Evolutionary conservation across 2,797 vertebrate species (phyloP).

Genomic region (Syngnathus acus): DNA sequence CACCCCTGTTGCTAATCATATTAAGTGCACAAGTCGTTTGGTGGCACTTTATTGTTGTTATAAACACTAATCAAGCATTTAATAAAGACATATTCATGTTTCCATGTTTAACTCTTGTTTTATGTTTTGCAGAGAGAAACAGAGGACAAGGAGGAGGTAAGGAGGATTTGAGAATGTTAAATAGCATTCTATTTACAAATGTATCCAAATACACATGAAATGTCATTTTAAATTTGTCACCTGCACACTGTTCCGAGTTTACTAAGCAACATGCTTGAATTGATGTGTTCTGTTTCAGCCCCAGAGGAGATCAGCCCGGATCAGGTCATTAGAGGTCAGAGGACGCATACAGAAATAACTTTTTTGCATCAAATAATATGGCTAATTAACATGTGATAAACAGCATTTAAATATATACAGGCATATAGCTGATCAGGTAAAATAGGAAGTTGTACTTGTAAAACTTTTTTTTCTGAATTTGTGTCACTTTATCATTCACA

Average conservation of each 20-base stretch:
- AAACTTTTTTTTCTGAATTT: too few relatives aligned
- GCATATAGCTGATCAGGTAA: not conserved
- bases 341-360: not conserved
- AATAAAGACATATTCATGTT: not conserved
- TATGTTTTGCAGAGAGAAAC: conserved; percentile 64
- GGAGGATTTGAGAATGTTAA: conserved; percentile 21
- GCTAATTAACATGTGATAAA: not conserved
- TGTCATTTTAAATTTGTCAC: not conserved
- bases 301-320: conserved; percentile 86
- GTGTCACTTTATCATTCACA: not conserved
- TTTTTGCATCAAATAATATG: not conserved
- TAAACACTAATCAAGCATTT: conserved; percentile 17
- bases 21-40: conserved; percentile 16
- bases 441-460: not conserved
- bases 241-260: not conserved
- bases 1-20: conserved; percentile 14
- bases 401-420: not conserved
- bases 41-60: conserved; percentile 13
- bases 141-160: conserved; percentile 82
- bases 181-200: not conserved
- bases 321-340: conserved; percentile 81
- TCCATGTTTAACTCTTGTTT: not conserved
- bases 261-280: not conserved
- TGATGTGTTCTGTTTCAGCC: conserved; percentile 69
- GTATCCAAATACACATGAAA: not conserved